Conservation (phyloP, 2,113 vertebrate genomes). For the Clarias macrocephalus region DNA sequence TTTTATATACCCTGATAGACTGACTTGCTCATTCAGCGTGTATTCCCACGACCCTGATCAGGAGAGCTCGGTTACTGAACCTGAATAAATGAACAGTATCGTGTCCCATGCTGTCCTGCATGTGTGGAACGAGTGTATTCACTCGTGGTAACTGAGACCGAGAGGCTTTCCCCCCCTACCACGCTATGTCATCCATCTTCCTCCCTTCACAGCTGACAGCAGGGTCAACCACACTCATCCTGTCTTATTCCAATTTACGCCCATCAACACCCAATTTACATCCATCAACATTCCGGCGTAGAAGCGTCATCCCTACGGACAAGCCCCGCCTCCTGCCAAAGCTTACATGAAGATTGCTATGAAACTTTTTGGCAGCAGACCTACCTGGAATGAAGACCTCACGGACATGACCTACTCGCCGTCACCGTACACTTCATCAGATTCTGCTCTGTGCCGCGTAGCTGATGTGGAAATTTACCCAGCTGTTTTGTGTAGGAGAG, state of each 20-base stretch:
- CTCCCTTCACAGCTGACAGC: background rate
- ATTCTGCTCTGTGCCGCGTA: background rate
- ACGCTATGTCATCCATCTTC: conserved; percentile 11
- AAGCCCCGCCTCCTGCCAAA: background rate
- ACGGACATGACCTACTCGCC: background rate
- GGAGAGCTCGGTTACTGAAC: background rate
- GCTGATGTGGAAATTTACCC: conserved; percentile 33
- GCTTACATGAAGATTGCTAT: conserved; percentile 32
- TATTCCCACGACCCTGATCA: background rate
- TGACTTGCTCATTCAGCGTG: background rate
- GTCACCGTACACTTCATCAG: background rate
- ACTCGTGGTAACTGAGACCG: background rate
- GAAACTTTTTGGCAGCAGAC: conserved; percentile 39
- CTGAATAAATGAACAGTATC: background rate
- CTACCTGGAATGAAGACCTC: conserved; percentile 46
- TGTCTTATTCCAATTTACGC: conserved; percentile 42
- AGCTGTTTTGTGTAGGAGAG: conserved; percentile 31
- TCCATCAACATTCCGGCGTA: conserved; percentile 24
- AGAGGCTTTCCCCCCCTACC: background rate
- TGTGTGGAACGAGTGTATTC: conserved; percentile 11
- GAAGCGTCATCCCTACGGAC: conserved; percentile 20
- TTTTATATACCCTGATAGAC: background rate
- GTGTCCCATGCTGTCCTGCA: background rate
- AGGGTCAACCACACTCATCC: conserved; percentile 11
- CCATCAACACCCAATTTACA: background rate